phyloP scores from a whole-genome alignment of 2,797 vertebrate species.

The Enteromius fasciolatus region DNA sequence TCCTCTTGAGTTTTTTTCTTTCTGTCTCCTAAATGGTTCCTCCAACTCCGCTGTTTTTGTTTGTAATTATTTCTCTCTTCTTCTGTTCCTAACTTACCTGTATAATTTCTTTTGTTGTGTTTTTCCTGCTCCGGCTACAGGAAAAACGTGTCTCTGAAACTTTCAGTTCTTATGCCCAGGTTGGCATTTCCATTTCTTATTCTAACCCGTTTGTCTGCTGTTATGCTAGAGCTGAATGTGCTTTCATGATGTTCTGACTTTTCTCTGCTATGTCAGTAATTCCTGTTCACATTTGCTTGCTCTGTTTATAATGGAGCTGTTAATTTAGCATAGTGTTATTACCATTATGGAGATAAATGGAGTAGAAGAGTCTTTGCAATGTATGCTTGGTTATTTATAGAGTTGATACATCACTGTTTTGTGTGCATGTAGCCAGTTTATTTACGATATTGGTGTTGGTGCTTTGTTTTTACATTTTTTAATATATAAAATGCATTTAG shows the following conservation, averaged over 20 bases:
- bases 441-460: background rate
- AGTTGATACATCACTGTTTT: background rate
- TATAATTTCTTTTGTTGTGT: slow-evolving; percentile 63
- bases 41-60: slow-evolving; percentile 64
- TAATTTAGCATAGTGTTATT: background rate
- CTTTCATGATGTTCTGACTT: slow-evolving; percentile 10
- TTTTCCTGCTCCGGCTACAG: slow-evolving; percentile 72
- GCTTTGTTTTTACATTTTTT: too few relatives aligned
- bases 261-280: slow-evolving; percentile 34
- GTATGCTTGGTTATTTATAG: background rate
- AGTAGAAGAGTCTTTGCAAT: background rate
- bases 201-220: slow-evolving; percentile 54
- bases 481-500: background rate
- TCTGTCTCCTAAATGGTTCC: background rate
- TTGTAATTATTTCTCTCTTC: slow-evolving; percentile 64
- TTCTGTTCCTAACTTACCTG: slow-evolving; percentile 53
- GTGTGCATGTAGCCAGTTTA: background rate
- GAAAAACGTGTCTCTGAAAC: slow-evolving; percentile 93
- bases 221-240: slow-evolving; percentile 23
- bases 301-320: background rate
- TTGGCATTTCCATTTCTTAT: slow-evolving; percentile 75
- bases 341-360: background rate
- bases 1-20: background rate
- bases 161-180: slow-evolving; percentile 91
- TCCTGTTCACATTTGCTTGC: slow-evolving; percentile 2